Conservation (phyloP, 2,113 vertebrate species). For the Paradoxurus hermaphroditus region DNA sequence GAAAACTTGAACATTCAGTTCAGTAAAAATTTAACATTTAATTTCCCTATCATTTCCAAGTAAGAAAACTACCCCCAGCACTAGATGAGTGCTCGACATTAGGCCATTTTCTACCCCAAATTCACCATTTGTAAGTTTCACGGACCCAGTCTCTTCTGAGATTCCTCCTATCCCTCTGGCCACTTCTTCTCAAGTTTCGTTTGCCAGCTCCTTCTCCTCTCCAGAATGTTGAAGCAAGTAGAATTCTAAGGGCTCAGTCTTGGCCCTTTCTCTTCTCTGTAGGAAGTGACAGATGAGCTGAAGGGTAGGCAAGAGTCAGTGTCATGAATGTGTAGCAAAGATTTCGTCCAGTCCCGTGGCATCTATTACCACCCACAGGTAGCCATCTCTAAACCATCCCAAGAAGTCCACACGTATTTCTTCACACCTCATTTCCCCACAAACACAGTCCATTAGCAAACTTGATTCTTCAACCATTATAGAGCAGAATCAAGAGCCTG, state of each 20-base stretch:
- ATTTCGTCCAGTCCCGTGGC: background rate
- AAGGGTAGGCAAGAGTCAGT: background rate
- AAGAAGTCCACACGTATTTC: background rate
- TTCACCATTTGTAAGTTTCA: background rate
- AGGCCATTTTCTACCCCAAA: background rate
- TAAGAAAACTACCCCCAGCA: background rate
- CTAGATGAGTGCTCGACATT: background rate
- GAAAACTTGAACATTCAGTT: background rate
- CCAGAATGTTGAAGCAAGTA: background rate
- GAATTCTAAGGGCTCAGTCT: background rate
- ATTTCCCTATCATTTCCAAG: background rate
- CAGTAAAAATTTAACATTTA: background rate
- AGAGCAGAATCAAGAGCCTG: background rate
- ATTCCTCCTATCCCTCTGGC: background rate
- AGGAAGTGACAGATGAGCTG: background rate
- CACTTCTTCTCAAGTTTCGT: background rate
- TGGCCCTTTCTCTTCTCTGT: background rate
- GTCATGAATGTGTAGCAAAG: background rate
- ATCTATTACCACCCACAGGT: background rate
- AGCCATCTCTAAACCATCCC: background rate
- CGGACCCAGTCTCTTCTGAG: no score
- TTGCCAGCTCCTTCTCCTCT: background rate
- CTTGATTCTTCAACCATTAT: background rate
- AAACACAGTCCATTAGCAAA: background rate
- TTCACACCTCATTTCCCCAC: background rate